A percentile compares a stretch with the other conserved stretches of the same genome.
These are phyloP conservation scores for Allacma fusca DNA, from an alignment of 2,888 invertebrate species.

Conservation along the genomic window DNA sequence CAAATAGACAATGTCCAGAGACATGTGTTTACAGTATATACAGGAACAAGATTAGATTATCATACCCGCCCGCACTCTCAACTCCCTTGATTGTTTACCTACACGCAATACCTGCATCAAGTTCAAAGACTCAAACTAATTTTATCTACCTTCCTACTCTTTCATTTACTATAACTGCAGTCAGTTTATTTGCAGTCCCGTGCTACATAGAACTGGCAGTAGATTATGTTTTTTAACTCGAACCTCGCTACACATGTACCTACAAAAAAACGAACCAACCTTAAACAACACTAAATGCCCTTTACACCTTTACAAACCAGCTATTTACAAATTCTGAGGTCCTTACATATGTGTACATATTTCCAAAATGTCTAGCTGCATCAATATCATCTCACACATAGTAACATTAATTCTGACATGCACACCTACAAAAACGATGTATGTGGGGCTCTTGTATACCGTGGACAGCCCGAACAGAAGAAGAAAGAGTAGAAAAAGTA, in stretches of 20 bases:
- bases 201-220: no score
- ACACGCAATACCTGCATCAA: constrained; percentile 47
- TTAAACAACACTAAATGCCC: no score
- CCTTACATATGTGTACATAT: neutral
- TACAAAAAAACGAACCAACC: no score
- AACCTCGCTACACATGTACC: no score
- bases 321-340: neutral
- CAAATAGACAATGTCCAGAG: constrained; percentile 14
- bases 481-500: constrained; percentile 21
- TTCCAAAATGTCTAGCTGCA: neutral
- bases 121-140: constrained; percentile 9
- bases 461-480: neutral
- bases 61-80: constrained; percentile 23
- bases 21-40: neutral
- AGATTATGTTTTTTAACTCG: no score
- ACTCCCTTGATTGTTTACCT: constrained; percentile 44
- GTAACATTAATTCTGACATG: neutral
- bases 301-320: neutral
- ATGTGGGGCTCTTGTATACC: neutral
- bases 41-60: constrained; percentile 32
- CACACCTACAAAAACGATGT: neutral
- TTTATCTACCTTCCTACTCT: constrained; percentile 22
- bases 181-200: no score
- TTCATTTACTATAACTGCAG: neutral
- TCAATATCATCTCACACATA: neutral